A percentile compares a stretch with the other conserved stretches of the same genome.
Conservation (phyloP, 1,140 invertebrate genomes). For the Stegodyphus dumicola region DNA sequence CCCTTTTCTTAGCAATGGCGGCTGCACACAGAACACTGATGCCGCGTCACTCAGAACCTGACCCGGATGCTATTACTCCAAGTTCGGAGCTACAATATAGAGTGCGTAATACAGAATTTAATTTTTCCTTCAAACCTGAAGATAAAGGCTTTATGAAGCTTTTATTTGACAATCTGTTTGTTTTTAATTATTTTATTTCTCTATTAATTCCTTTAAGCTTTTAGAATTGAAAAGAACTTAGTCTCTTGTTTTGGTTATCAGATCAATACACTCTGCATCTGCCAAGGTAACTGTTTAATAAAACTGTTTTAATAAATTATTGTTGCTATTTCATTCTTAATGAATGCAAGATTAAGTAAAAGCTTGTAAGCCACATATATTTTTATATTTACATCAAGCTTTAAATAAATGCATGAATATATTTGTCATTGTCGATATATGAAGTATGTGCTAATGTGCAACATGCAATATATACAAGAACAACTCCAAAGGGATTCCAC, state of each 20-base stretch:
- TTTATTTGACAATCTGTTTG: not conserved
- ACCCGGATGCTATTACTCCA: constrained; percentile 51
- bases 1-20: constrained; percentile 48
- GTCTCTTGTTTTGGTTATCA: constrained; percentile 2
- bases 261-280: constrained; percentile 18
- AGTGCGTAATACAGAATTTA: constrained; percentile 3
- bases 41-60: constrained; percentile 50
- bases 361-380: no score
- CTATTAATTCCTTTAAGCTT: not conserved
- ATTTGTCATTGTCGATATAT: no score
- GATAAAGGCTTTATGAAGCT: not conserved
- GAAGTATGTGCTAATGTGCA: no score
- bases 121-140: not conserved
- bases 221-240: not conserved
- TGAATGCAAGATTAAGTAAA: no score
- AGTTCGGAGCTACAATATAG: constrained; percentile 23
- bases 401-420: no score
- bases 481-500: no score
- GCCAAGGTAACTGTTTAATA: not conserved
- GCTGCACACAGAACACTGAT: constrained; percentile 25
- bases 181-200: not conserved
- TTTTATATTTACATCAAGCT: no score
- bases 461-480: no score
- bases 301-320: not conserved
- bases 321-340: not conserved